Conservation (phyloP, 2,797 vertebrate genomes). For the Natrix natrix region DNA sequence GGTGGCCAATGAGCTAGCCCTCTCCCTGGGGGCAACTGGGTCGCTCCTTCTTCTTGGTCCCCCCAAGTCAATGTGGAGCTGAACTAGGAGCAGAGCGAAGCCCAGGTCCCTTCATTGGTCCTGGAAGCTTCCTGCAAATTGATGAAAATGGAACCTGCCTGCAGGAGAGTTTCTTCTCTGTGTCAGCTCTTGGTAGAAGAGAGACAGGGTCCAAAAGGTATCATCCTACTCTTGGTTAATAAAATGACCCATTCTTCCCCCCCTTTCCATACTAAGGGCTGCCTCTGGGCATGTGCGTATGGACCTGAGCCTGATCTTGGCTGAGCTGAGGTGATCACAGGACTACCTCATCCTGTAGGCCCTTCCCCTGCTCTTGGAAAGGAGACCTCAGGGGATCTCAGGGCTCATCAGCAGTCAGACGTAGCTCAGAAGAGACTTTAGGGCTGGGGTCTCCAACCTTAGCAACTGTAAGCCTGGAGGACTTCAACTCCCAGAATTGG, state of each 20-base stretch:
- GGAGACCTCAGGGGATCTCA: background rate
- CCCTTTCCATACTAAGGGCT: background rate
- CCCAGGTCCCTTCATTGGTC: background rate
- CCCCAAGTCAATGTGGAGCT: background rate
- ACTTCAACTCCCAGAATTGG: no score
- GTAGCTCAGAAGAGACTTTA: background rate
- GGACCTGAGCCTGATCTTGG: background rate
- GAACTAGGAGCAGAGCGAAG: background rate
- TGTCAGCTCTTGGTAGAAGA: background rate
- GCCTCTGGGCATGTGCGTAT: background rate
- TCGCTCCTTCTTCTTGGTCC: background rate
- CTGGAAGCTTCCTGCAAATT: background rate
- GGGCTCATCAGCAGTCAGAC: background rate
- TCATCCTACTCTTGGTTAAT: background rate
- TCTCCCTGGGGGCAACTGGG: no score
- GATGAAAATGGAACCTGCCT: background rate
- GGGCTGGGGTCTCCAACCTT: background rate
- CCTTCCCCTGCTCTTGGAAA: background rate
- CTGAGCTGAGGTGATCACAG: background rate
- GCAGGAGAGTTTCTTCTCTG: background rate
- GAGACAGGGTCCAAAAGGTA: background rate
- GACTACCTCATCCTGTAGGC: accelerated
- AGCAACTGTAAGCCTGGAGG: no score
- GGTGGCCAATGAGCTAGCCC: background rate
- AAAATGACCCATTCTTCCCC: background rate